phyloP scores from a whole-genome alignment of 2,888 invertebrate species.

The Ennomos erosarius region DNA sequence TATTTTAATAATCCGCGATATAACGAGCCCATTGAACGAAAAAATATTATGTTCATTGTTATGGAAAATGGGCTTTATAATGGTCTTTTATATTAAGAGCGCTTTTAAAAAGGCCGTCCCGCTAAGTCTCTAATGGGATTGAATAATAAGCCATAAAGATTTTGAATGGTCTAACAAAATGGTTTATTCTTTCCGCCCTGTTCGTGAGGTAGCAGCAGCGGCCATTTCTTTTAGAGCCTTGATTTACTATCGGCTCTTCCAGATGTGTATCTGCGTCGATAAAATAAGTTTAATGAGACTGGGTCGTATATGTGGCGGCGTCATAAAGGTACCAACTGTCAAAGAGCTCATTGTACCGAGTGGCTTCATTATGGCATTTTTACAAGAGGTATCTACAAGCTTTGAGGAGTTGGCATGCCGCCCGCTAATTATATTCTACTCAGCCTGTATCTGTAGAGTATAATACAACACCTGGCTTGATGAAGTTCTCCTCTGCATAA shows the following conservation, averaged over 20 bases:
- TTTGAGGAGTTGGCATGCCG: constrained; percentile 77
- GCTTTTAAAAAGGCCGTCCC: constrained; percentile 74
- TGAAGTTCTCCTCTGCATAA: constrained; percentile 42
- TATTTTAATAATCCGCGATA: constrained; percentile 73
- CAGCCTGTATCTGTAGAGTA: constrained; percentile 57
- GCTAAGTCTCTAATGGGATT: constrained; percentile 78
- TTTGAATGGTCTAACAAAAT: constrained; percentile 78
- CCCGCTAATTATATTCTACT: constrained; percentile 84
- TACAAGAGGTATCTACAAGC: constrained; percentile 81
- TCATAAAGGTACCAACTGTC: constrained; percentile 83
- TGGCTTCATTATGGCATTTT: constrained; percentile 83
- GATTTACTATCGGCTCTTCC: constrained; percentile 73
- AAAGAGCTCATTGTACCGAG: constrained; percentile 82
- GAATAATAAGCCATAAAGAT: constrained; percentile 81
- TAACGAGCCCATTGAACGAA: constrained; percentile 63
- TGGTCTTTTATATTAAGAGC: constrained; percentile 75
- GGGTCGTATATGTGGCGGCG: constrained; percentile 79
- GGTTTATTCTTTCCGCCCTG: constrained; percentile 72
- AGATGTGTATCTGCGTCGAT: constrained; percentile 77
- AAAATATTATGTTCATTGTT: constrained; percentile 76
- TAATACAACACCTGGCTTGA: constrained; percentile 45
- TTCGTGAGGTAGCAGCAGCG: constrained; percentile 66
- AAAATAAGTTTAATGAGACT: constrained; percentile 81
- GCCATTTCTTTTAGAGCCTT: constrained; percentile 65
- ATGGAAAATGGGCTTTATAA: constrained; percentile 77